Evolutionary conservation across 2,888 invertebrate species (phyloP).

Genomic region (Pardosa pseudoannulata): DNA sequence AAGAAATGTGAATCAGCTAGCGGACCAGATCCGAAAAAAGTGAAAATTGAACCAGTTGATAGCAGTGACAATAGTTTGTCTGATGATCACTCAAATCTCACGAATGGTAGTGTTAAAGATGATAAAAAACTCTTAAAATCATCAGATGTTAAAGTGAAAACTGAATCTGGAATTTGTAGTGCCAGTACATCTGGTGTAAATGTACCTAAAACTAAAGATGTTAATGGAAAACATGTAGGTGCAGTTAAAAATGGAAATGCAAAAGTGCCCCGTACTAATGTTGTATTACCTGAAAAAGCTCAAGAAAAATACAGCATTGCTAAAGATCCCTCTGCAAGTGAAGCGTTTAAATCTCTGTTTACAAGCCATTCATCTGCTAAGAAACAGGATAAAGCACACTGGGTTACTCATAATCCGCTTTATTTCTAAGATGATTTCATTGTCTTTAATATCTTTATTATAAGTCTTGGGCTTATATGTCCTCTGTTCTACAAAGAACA

Average conservation of each 20-base stretch:
- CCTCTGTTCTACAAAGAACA: too few relatives aligned
- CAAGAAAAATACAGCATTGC: slow-evolving; percentile 85
- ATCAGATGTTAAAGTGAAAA: slow-evolving; percentile 5
- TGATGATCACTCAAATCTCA: neutral
- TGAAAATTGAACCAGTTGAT: slow-evolving; percentile 34
- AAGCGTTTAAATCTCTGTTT: slow-evolving; percentile 96
- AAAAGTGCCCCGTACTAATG: slow-evolving; percentile 10
- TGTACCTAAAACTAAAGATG: neutral
- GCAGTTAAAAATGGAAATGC: slow-evolving; percentile 3
- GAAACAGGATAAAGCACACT: slow-evolving; percentile 92
- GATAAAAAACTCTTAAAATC: neutral
- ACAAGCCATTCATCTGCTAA: slow-evolving; percentile 92
- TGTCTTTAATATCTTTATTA: too few relatives aligned
- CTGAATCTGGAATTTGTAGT: neutral
- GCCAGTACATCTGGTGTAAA: neutral
- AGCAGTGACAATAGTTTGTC: neutral
- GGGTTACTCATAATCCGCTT: slow-evolving; percentile 97
- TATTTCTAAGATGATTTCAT: slow-evolving; percentile 76
- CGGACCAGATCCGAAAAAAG: slow-evolving; percentile 61
- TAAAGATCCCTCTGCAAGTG: slow-evolving; percentile 91
- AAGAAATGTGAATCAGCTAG: slow-evolving; percentile 33
- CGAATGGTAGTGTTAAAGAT: neutral
- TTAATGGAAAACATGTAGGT: neutral
- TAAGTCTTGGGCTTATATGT: too few relatives aligned
- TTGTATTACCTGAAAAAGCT: slow-evolving; percentile 72